Evolutionary conservation across 1,140 invertebrate species (phyloP).

Genomic region (Platorchestia sp.): DNA sequence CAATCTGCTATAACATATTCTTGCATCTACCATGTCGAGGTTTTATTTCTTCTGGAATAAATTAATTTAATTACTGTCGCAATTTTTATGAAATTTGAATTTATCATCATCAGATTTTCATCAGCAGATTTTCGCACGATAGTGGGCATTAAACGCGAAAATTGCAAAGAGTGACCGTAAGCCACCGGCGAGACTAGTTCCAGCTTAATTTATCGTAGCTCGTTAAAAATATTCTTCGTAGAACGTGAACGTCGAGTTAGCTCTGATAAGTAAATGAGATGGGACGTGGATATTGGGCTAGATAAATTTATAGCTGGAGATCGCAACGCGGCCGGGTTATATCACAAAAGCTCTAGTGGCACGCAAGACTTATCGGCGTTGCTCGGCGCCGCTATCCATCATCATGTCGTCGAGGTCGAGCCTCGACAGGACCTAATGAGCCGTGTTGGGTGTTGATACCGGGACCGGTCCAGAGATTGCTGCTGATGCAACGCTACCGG

Average conservation of each 20-base stretch:
- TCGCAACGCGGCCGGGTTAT: neutral
- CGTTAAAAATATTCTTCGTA: neutral
- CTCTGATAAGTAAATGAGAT: neutral
- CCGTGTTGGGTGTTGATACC: conserved; percentile 52
- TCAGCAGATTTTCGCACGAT: neutral
- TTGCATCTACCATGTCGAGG: neutral
- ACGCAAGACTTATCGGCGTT: conserved; percentile 11
- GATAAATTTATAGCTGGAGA: neutral
- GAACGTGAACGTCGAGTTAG: neutral
- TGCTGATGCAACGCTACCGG: conserved; percentile 42
- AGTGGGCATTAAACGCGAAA: neutral
- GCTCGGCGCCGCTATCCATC: conserved; percentile 44
- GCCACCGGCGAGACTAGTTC: neutral
- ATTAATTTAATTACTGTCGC: neutral
- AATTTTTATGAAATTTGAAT: neutral
- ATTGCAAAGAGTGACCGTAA: neutral
- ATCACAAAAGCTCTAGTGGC: neutral
- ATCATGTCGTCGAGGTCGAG: conserved; percentile 35
- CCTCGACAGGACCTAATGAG: conserved; percentile 50
- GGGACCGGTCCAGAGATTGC: conserved; percentile 40
- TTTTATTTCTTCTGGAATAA: neutral
- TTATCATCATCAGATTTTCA: neutral
- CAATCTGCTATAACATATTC: neutral
- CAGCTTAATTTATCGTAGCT: neutral
- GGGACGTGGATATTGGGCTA: neutral